A percentile compares a stretch with the other conserved stretches of the same genome.
phyloP scores from a whole-genome alignment of 2,797 vertebrate genomes.

The Leucoraja ocellata region DNA sequence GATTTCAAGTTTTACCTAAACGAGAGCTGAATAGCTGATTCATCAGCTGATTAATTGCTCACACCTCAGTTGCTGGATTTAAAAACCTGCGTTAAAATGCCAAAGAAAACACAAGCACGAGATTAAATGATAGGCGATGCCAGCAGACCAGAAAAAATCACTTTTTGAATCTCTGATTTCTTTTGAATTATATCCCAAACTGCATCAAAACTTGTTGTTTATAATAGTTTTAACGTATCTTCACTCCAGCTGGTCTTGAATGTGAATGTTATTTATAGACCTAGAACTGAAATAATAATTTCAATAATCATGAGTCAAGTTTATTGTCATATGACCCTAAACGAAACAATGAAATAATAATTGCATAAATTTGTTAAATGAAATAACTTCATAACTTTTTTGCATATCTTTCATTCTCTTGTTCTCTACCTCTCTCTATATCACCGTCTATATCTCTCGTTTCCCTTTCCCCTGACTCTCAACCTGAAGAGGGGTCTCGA shows the following conservation, averaged over 20 bases:
- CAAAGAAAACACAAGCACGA: not conserved
- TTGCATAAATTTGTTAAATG: no score
- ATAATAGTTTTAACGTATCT: not conserved
- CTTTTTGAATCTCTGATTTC: not conserved
- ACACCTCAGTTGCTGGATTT: not conserved
- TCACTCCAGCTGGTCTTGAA: not conserved
- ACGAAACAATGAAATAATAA: no score
- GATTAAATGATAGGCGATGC: not conserved
- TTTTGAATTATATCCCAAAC: not conserved
- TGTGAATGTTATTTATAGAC: not conserved
- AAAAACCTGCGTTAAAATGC: not conserved
- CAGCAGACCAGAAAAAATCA: not conserved
- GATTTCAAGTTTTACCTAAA: not conserved
- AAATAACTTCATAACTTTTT: no score
- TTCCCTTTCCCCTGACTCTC: no score
- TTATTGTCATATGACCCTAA: no score
- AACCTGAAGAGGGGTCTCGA: no score
- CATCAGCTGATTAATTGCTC: not conserved
- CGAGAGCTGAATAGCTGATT: not conserved
- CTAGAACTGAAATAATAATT: not conserved
- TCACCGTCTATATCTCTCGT: no score
- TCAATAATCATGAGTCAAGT: no score
- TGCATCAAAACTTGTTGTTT: not conserved
- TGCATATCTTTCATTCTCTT: no score
- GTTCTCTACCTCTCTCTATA: no score